phyloP scores from a whole-genome alignment of 2,888 invertebrate genomes.

The Steinernema scapterisci region DNA sequence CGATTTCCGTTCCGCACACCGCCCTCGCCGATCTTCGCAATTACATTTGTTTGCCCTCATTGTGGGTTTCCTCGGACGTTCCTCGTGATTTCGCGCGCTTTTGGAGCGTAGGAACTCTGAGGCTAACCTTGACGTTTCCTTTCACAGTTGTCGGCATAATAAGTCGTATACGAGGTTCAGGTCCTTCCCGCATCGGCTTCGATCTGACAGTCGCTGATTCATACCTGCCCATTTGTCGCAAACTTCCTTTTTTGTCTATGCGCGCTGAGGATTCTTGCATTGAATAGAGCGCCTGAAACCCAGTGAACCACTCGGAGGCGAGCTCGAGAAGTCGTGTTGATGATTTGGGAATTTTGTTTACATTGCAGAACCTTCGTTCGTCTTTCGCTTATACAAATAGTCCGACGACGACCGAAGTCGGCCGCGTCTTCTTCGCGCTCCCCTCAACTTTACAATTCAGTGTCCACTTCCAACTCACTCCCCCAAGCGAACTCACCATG shows the following conservation, averaged over 20 bases:
- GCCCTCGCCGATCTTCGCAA: not conserved
- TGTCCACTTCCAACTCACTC: slow-evolving; percentile 8
- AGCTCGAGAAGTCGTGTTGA: slow-evolving; percentile 16
- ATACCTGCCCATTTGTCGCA: not conserved
- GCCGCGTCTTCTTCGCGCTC: slow-evolving; percentile 14
- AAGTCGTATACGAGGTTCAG: not conserved
- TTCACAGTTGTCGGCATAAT: not conserved
- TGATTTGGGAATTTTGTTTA: slow-evolving; percentile 31
- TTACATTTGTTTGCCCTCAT: slow-evolving; percentile 15
- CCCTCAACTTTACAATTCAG: slow-evolving; percentile 6
- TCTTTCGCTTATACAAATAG: slow-evolving; percentile 29
- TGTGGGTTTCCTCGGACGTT: not conserved
- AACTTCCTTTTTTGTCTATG: not conserved
- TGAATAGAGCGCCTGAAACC: not conserved
- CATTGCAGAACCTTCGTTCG: slow-evolving; percentile 33
- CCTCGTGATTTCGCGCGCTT: not conserved
- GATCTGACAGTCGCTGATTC: not conserved
- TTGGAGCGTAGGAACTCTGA: not conserved
- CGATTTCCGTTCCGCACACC: not conserved
- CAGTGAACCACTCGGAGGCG: not conserved
- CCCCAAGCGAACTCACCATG: slow-evolving; percentile 39
- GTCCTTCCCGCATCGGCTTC: not conserved
- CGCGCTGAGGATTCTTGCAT: not conserved
- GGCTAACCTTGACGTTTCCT: not conserved
- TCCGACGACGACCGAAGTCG: not conserved